Conservation (phyloP, 2,113 vertebrate genomes). For the Dryoscopus gambensis region DNA sequence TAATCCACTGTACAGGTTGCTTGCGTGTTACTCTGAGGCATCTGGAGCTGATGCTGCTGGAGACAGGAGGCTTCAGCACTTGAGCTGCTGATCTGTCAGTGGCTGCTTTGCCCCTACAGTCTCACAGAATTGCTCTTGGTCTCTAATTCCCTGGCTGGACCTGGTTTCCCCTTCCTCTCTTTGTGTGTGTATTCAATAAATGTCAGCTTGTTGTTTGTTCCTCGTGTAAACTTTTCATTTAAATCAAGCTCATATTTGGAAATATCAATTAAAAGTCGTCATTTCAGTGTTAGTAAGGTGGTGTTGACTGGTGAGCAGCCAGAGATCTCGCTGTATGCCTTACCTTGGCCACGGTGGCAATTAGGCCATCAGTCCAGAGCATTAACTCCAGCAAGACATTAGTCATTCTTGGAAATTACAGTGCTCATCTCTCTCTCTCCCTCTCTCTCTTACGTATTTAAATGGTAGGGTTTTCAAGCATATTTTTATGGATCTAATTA, state of each 20-base stretch:
- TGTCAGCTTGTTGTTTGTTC: neutral
- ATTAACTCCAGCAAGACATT: constrained; percentile 34
- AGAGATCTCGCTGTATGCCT: neutral
- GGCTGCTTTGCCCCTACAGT: neutral
- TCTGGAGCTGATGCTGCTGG: neutral
- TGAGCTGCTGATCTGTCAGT: neutral
- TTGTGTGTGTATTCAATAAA: neutral
- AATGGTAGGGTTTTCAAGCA: constrained; percentile 21
- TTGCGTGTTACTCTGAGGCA: neutral
- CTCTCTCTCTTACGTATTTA: constrained; percentile 25
- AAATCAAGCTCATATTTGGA: neutral
- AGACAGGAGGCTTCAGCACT: neutral
- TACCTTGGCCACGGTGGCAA: neutral
- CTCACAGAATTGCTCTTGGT: neutral
- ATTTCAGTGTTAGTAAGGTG: neutral
- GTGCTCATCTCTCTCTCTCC: neutral
- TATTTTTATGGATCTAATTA: constrained; percentile 51
- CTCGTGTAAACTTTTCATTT: neutral
- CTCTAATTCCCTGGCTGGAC: neutral
- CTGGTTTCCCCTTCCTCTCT: neutral
- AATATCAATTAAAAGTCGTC: neutral
- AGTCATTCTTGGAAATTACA: constrained; percentile 49
- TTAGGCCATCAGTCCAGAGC: constrained; percentile 10
- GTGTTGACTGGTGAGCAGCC: neutral
- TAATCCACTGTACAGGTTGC: neutral